These are phyloP conservation scores for Euborellia annulipes DNA, from an alignment of 1,140 invertebrate genomes.

Conservation along the genomic window DNA sequence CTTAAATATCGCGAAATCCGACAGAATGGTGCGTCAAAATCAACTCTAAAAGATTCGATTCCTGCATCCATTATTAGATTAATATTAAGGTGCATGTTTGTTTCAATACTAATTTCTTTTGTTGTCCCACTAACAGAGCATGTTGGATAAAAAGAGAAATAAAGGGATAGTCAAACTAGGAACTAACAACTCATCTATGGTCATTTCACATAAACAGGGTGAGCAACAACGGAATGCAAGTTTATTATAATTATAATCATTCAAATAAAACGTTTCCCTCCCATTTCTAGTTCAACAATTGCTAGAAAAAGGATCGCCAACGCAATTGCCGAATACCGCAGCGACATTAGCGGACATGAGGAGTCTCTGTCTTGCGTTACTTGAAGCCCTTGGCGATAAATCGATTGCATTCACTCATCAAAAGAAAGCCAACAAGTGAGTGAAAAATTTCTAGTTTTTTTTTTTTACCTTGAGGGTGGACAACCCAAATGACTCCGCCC, in stretches of 20 bases:
- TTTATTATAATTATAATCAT: neutral
- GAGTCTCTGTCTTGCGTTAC: slow-evolving; percentile 52
- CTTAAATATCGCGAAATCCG: too few species aligned
- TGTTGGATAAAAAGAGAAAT: slow-evolving; percentile 40
- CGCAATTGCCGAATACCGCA: slow-evolving; percentile 47
- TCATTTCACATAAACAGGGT: slow-evolving; percentile 45
- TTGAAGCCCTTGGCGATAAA: slow-evolving; percentile 74
- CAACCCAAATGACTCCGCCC: too few species aligned
- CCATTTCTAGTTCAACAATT: slow-evolving; percentile 43
- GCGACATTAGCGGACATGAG: slow-evolving; percentile 56
- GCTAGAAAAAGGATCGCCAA: slow-evolving; percentile 39
- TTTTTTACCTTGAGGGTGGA: too few species aligned
- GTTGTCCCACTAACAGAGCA: slow-evolving; percentile 27
- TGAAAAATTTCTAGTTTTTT: slow-evolving; percentile 1
- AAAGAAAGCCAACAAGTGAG: slow-evolving; percentile 62
- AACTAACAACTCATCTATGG: slow-evolving; percentile 27
- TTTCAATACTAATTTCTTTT: too few species aligned
- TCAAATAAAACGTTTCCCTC: neutral
- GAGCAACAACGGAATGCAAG: slow-evolving; percentile 9
- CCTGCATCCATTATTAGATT: too few species aligned
- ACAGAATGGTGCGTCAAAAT: too few species aligned
- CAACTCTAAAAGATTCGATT: too few species aligned
- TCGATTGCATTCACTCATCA: slow-evolving; percentile 64
- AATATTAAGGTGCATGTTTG: too few species aligned
- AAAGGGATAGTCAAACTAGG: slow-evolving; percentile 43